Evolutionary conservation across 1,140 invertebrate genomes (phyloP).

Genomic region (Lepidurus couesii): DNA sequence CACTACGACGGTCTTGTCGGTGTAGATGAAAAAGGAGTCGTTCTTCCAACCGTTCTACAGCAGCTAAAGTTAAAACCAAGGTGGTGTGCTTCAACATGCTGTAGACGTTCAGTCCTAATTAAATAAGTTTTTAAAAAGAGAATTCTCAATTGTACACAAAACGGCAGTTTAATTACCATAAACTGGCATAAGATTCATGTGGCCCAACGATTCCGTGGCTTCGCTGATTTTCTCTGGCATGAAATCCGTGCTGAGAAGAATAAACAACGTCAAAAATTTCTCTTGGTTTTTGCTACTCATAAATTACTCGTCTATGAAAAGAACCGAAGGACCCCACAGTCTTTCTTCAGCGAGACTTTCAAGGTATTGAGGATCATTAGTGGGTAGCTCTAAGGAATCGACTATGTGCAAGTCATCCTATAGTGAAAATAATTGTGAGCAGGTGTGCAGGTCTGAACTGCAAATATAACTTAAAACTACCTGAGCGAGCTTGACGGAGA

Average conservation of each 20-base stretch:
- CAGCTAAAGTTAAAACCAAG: conserved; percentile 76
- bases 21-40: conserved; percentile 73
- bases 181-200: conserved; percentile 91
- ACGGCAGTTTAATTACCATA: conserved; percentile 59
- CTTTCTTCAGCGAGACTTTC: conserved; percentile 71
- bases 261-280: background rate
- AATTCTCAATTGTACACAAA: background rate
- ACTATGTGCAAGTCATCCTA: conserved; percentile 90
- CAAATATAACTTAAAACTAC: conserved; percentile 38
- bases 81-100: conserved; percentile 95
- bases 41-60: conserved; percentile 78
- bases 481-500: conserved; percentile 87
- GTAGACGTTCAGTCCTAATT: conserved; percentile 59
- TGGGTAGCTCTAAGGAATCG: conserved; percentile 75
- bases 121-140: conserved; percentile 29
- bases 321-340: conserved; percentile 91
- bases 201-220: conserved; percentile 66
- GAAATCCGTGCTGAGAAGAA: conserved; percentile 65
- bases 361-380: conserved; percentile 71
- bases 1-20: conserved; percentile 49
- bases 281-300: background rate
- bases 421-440: conserved; percentile 31
- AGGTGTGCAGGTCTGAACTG: background rate
- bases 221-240: conserved; percentile 79
- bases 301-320: conserved; percentile 84